A percentile compares a stretch with the other conserved stretches of the same genome.
Conservation (phyloP, 2,888 invertebrate species). For the Sepiola atlantica region DNA sequence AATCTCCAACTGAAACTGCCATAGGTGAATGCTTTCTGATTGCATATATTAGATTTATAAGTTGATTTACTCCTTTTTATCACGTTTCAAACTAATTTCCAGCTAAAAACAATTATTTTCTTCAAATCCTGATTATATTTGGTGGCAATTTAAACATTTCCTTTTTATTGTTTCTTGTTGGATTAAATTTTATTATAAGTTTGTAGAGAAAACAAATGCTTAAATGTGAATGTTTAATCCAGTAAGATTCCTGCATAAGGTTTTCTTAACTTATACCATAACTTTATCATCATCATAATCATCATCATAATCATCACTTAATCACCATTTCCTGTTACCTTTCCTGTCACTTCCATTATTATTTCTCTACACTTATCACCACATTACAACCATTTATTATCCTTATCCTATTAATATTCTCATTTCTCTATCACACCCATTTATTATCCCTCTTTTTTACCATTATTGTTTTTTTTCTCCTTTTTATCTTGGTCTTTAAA, state of each 20-base stretch:
- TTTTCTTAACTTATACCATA: too few relatives aligned
- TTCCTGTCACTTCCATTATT: too few relatives aligned
- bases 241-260: neutral
- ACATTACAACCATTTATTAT: neutral
- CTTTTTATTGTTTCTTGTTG: neutral
- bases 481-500: too few relatives aligned
- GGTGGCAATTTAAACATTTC: neutral
- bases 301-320: too few relatives aligned
- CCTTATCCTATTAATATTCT: too few relatives aligned
- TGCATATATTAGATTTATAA: neutral
- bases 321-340: too few relatives aligned
- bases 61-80: neutral
- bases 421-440: too few relatives aligned
- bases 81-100: neutral
- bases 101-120: neutral
- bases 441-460: neutral
- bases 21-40: neutral
- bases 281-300: too few relatives aligned
- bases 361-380: too few relatives aligned
- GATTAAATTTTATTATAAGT: neutral
- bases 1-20: neutral
- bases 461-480: too few relatives aligned
- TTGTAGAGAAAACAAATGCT: neutral
- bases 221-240: neutral
- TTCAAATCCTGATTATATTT: neutral